These are phyloP conservation scores for Cosmopolites sordidus DNA, from an alignment of 2,888 invertebrate genomes.

Conservation along the genomic window DNA sequence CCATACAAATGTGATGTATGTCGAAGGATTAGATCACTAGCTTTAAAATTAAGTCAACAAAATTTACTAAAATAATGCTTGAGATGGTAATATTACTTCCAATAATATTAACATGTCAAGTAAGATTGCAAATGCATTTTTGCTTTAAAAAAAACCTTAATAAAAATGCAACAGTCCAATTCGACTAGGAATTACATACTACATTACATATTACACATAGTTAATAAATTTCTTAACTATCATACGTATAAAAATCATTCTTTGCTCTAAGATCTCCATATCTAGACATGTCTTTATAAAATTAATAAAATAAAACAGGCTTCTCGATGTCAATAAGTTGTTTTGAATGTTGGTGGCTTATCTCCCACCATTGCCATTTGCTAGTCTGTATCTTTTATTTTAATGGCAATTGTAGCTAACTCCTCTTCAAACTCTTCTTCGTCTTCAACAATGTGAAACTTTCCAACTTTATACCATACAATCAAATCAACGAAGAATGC, in stretches of 20 bases:
- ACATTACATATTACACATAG: slow-evolving; percentile 13
- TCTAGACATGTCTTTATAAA: slow-evolving; percentile 11
- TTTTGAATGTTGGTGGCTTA: slow-evolving; percentile 30
- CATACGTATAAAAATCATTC: slow-evolving; percentile 2
- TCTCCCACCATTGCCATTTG: slow-evolving; percentile 32
- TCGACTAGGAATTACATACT: slow-evolving; percentile 19
- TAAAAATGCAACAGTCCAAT: slow-evolving; percentile 21
- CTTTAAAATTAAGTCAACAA: slow-evolving; percentile 12
- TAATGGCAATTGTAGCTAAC: slow-evolving; percentile 47
- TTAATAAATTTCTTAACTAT: slow-evolving; percentile 9
- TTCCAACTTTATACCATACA: slow-evolving; percentile 85
- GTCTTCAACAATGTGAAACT: slow-evolving; percentile 66
- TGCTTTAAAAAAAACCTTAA: slow-evolving; percentile 14
- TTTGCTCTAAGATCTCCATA: background rate
- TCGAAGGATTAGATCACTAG: slow-evolving; percentile 8
- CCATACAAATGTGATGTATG: slow-evolving; percentile 2
- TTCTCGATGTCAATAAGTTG: background rate
- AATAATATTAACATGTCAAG: slow-evolving; percentile 21
- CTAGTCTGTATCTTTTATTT: slow-evolving; percentile 41
- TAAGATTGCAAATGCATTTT: slow-evolving; percentile 16
- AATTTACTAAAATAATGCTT: slow-evolving; percentile 19
- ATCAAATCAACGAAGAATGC: slow-evolving; percentile 86
- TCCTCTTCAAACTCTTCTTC: slow-evolving; percentile 51
- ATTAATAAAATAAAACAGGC: slow-evolving; percentile 6
- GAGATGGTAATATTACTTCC: too few relatives aligned